Percentiles rank a stretch among this genome's conserved stretches.
These are phyloP conservation scores for Pyrgilauda ruficollis DNA, from an alignment of 2,113 vertebrate genomes.

Conservation along the genomic window DNA sequence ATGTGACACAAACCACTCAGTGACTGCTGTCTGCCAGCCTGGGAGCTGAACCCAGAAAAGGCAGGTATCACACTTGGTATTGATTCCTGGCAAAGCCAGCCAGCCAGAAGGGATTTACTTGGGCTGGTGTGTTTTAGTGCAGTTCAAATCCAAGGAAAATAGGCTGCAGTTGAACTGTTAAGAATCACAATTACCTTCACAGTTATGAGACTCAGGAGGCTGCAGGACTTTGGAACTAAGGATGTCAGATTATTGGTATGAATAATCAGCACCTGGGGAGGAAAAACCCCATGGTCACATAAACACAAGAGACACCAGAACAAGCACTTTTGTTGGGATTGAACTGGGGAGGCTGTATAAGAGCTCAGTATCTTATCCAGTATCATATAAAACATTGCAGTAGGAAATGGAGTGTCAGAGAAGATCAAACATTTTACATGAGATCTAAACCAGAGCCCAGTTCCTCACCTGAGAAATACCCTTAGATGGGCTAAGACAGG, in stretches of 20 bases:
- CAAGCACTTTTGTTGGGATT: background rate
- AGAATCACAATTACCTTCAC: constrained; percentile 80
- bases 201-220: constrained; percentile 76
- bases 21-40: background rate
- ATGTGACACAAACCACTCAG: background rate
- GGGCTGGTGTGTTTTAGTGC: background rate
- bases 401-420: background rate
- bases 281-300: background rate
- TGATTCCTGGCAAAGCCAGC: background rate
- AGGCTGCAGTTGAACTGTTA: background rate
- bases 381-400: background rate
- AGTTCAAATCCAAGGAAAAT: background rate
- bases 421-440: background rate
- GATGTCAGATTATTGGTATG: constrained; percentile 85
- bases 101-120: background rate
- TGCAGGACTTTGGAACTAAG: constrained; percentile 86
- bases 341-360: background rate
- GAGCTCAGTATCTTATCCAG: background rate
- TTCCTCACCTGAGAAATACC: background rate
- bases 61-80: background rate
- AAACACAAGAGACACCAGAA: background rate
- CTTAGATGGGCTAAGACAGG: background rate
- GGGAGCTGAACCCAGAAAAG: background rate
- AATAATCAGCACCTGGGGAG: constrained; percentile 85
- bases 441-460: background rate